Conservation (phyloP, 2,888 invertebrate genomes). For the Caenorhabditis auriculariae region DNA sequence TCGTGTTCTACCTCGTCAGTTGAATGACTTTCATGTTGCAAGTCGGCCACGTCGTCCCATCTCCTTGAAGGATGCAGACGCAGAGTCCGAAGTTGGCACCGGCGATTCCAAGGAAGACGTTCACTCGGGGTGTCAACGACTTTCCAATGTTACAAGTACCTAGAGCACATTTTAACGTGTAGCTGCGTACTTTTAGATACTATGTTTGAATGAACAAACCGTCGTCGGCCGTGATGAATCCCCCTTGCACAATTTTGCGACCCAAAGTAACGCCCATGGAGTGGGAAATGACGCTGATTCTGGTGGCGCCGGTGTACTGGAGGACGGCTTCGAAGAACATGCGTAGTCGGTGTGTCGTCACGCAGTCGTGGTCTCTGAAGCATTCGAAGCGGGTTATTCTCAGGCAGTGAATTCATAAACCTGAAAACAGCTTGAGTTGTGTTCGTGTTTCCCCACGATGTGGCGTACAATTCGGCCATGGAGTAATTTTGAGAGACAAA, state of each 20-base stretch:
- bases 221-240: slow-evolving; percentile 27
- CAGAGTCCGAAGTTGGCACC: slow-evolving; percentile 52
- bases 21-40: slow-evolving; percentile 21
- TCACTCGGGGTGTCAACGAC: slow-evolving; percentile 29
- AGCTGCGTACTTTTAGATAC: neutral
- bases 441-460: slow-evolving; percentile 43
- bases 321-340: slow-evolving; percentile 46
- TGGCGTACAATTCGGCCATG: slow-evolving; percentile 39
- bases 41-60: slow-evolving; percentile 27
- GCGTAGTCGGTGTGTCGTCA: slow-evolving; percentile 28
- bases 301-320: slow-evolving; percentile 41
- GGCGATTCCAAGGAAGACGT: slow-evolving; percentile 45
- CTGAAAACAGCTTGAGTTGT: slow-evolving; percentile 22
- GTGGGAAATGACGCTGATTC: slow-evolving; percentile 43
- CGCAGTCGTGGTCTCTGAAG: slow-evolving; percentile 43
- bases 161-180: neutral
- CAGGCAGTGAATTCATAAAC: slow-evolving; percentile 1
- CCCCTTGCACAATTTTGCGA: slow-evolving; percentile 46
- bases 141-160: slow-evolving; percentile 36
- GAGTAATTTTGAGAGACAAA: slow-evolving; percentile 35
- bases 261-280: slow-evolving; percentile 54
- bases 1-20: neutral
- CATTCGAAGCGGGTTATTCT: neutral
- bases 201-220: slow-evolving; percentile 7
- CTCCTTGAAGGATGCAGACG: slow-evolving; percentile 31